These are phyloP conservation scores for Rhingia rostrata DNA, from an alignment of 2,888 invertebrate genomes.

Conservation along the genomic window DNA sequence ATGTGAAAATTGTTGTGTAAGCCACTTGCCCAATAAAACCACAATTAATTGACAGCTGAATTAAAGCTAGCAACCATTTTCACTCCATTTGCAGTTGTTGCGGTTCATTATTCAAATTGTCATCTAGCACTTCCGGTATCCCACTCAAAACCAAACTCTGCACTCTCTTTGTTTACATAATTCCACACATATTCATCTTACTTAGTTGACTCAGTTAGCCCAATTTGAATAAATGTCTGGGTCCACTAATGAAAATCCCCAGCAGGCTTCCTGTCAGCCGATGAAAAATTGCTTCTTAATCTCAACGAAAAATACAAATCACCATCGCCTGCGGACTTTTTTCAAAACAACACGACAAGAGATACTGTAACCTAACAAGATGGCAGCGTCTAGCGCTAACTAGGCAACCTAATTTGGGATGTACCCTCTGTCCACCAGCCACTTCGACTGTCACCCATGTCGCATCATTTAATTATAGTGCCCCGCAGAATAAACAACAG, in stretches of 20 bases:
- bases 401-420: conserved; percentile 64
- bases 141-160: not conserved
- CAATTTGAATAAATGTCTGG: conserved; percentile 59
- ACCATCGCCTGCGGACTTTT: conserved; percentile 23
- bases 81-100: not conserved
- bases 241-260: conserved; percentile 60
- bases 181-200: conserved; percentile 47
- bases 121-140: conserved; percentile 31
- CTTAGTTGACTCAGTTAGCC: conserved; percentile 33
- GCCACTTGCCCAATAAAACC: no score
- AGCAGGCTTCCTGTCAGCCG: conserved; percentile 50
- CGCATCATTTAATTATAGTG: conserved; percentile 58
- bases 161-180: conserved; percentile 9
- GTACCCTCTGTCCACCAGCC: conserved; percentile 28
- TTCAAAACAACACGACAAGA: conserved; percentile 4
- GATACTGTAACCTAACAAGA: conserved; percentile 27
- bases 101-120: not conserved
- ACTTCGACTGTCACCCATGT: conserved; percentile 39
- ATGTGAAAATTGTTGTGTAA: no score
- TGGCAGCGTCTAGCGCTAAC: conserved; percentile 41
- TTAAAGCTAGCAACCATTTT: not conserved
- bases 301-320: conserved; percentile 48
- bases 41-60: no score
- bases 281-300: conserved; percentile 60
- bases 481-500: conserved; percentile 57